phyloP scores from a whole-genome alignment of 2,797 vertebrate genomes.

The Rhinophrynus dorsalis region DNA sequence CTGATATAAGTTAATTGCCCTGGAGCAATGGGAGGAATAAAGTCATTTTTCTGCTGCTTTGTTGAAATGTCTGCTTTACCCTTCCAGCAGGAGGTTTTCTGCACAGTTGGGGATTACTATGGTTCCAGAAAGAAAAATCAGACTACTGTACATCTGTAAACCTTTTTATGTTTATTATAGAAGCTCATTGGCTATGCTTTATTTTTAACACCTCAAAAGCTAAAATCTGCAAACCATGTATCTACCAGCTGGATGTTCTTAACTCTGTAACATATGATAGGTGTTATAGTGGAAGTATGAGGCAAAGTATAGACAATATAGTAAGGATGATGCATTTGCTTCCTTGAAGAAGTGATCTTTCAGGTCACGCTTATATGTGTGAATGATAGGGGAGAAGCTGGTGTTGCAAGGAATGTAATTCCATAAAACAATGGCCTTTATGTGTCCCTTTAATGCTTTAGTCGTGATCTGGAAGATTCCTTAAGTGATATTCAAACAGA shows the following conservation, averaged over 20 bases:
- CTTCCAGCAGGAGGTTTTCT: neutral
- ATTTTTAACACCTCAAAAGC: neutral
- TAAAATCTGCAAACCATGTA: neutral
- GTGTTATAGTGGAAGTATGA: slow-evolving; percentile 22
- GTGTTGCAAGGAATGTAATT: slow-evolving; percentile 24
- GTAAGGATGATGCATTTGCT: slow-evolving; percentile 5
- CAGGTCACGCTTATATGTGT: slow-evolving; percentile 35
- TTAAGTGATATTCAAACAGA: slow-evolving; percentile 25
- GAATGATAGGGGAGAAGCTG: slow-evolving; percentile 14
- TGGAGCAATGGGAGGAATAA: neutral
- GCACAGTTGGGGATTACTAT: neutral
- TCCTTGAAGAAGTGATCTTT: slow-evolving; percentile 29
- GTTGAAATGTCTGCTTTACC: neutral
- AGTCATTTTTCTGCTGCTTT: neutral
- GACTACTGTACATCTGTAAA: slow-evolving; percentile 3
- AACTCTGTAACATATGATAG: slow-evolving; percentile 22
- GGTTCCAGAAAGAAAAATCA: neutral
- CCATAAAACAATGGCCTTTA: slow-evolving; percentile 38
- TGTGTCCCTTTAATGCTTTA: slow-evolving; percentile 27
- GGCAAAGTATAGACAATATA: slow-evolving; percentile 4
- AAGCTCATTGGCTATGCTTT: neutral
- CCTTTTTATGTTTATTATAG: neutral
- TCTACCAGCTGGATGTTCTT: slow-evolving; percentile 9
- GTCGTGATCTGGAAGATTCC: slow-evolving; percentile 39
- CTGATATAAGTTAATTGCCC: neutral